Evolutionary conservation across 2,888 invertebrate genomes (phyloP).

Genomic region (Chymomyza procnemis): DNA sequence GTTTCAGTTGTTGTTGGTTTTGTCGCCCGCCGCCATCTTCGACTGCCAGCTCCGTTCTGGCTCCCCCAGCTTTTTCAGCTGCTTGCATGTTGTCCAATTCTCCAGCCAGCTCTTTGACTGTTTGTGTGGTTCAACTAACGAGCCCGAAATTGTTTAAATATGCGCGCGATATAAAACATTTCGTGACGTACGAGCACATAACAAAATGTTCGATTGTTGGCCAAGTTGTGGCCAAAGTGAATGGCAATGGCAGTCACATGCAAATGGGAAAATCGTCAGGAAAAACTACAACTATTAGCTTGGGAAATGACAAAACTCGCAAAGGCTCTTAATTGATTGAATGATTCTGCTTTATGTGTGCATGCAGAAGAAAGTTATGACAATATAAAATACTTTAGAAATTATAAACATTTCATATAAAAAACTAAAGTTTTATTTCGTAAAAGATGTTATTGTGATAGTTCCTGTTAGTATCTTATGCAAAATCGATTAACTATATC

Average conservation of each 20-base stretch:
- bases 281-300: constrained; percentile 30
- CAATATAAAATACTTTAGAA: too few species aligned
- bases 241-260: constrained; percentile 26
- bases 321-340: neutral
- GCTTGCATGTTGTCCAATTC: neutral
- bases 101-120: neutral
- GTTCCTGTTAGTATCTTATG: too few species aligned
- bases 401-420: too few species aligned
- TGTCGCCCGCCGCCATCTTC: neutral
- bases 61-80: constrained; percentile 15
- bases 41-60: constrained; percentile 6
- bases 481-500: too few species aligned
- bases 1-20: neutral
- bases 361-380: too few species aligned
- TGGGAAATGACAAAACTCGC: neutral
- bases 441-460: too few species aligned
- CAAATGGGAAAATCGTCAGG: constrained; percentile 20
- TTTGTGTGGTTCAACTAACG: constrained; percentile 69
- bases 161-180: constrained; percentile 63
- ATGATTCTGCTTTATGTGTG: neutral
- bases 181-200: constrained; percentile 50
- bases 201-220: constrained; percentile 25
- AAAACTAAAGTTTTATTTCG: too few species aligned
- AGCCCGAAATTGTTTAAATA: constrained; percentile 62
- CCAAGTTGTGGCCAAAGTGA: constrained; percentile 23